phyloP scores from a whole-genome alignment of 2,888 invertebrate species.

The Pristionchus mayeri region DNA sequence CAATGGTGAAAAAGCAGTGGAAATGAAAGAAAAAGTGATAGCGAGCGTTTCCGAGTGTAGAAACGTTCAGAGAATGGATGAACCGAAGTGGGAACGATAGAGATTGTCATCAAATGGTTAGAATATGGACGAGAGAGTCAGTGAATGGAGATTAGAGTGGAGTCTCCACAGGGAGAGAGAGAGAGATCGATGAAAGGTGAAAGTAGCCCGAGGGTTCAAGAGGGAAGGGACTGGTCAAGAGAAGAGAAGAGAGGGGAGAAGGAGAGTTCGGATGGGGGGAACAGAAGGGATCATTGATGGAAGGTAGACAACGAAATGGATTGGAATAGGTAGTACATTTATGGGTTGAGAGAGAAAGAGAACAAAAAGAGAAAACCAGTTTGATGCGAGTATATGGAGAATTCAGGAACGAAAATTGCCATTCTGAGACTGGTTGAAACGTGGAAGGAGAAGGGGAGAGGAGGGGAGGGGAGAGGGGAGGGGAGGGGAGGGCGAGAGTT shows the following conservation, averaged over 20 bases:
- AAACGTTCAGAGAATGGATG: neutral
- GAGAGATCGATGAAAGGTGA: slow-evolving; percentile 42
- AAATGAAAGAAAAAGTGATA: neutral
- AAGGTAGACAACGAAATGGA: slow-evolving; percentile 14
- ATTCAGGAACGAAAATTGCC: slow-evolving; percentile 21
- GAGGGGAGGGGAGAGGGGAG: neutral
- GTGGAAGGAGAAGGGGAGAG: slow-evolving; percentile 15
- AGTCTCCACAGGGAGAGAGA: slow-evolving; percentile 16
- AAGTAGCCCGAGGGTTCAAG: slow-evolving; percentile 47
- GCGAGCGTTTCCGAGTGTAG: neutral
- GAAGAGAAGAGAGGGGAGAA: slow-evolving; percentile 1
- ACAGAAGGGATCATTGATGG: neutral
- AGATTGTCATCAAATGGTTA: slow-evolving; percentile 34
- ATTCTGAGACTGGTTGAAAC: slow-evolving; percentile 44
- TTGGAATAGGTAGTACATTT: slow-evolving; percentile 29
- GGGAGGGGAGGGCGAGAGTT: neutral
- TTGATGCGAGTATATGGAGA: neutral
- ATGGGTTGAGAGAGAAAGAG: slow-evolving; percentile 22
- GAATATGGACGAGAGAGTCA: neutral
- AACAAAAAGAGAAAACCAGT: slow-evolving; percentile 22
- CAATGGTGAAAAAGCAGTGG: slow-evolving; percentile 17
- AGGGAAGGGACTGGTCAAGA: slow-evolving; percentile 39
- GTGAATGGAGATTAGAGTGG: neutral
- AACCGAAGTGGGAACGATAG: neutral
- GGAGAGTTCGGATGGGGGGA: neutral